Evolutionary conservation across 2,888 invertebrate genomes (phyloP), one percentile per base, ranked within the genome.

Genomic region (Formica aserva): DNA sequence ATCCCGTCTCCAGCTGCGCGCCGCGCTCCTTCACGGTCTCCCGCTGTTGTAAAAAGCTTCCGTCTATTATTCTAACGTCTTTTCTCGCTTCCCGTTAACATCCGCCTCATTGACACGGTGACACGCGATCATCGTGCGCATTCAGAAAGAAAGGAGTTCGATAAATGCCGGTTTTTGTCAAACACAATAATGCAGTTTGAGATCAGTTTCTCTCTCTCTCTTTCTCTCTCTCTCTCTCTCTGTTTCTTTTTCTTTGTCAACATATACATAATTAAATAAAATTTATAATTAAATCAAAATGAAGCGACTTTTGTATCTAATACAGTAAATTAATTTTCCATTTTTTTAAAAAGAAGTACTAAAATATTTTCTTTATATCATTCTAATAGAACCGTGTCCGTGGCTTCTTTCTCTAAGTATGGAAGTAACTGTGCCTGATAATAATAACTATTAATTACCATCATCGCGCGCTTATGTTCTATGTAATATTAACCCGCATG

Each of bases 11-110:
- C 87, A 87, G 87, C 89, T 87, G 86, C 62, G 72, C 2, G n/a
- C 26, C 60, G 29, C 6, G 32, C 69, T 52, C 35, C 63, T 81
- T 63, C 83, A 55, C 63, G 85, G 67, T 85, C 86, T 77, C 89
- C 85, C 75, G 78, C 87, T 69, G 89, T 67, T 76, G 62, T 60
- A 52, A 81, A 85, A 85, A 77, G 77, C 85, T 82, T 85, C 83
- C 83, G 72, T 87, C 89, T 89, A 89, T 89, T 89, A 89, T 89
- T 86, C 84, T 86, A 84, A 81, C 84, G 72, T 80, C 57, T 57
- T n/a, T 32, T 63, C 48, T 67, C 75, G 11, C 69, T 69, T 74
- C 74, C 67, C 81, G 57, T 35, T 65, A 81, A 82, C 65, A 52
- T 82, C 75, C 76, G 45, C 67, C 35, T 76, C 76, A 65, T 65